Percentiles rank a stretch among this genome's conserved stretches.
Evolutionary conservation across 2,113 vertebrate genomes (phyloP).

Genomic region (Sminthopsis crassicaudata): DNA sequence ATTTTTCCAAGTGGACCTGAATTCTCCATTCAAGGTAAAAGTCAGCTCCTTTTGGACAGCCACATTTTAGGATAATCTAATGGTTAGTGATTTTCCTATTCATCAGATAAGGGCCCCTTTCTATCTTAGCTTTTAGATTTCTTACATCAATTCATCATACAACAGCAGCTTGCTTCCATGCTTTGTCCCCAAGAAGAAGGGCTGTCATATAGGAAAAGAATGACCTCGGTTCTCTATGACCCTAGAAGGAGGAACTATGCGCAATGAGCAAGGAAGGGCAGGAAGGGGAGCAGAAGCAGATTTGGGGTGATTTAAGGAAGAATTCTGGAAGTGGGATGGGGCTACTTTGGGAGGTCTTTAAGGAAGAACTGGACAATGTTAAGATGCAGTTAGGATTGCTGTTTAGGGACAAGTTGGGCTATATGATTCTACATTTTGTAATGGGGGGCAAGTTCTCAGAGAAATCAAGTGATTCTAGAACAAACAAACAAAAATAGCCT

Average conservation of each 20-base stretch:
- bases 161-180: neutral
- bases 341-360: neutral
- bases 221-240: neutral
- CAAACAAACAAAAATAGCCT: neutral
- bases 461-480: neutral
- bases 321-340: neutral
- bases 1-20: too few species aligned
- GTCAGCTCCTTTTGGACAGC: too few species aligned
- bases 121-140: neutral
- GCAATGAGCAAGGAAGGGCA: neutral
- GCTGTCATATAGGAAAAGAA: neutral
- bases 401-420: neutral
- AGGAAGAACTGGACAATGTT: neutral
- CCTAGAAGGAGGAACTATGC: neutral
- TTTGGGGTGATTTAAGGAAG: neutral
- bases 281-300: neutral
- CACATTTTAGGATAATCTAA: neutral
- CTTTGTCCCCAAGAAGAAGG: neutral
- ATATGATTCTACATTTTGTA: too few species aligned
- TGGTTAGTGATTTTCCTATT: neutral
- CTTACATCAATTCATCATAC: neutral
- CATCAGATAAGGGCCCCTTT: too few species aligned
- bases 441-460: neutral
- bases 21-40: too few species aligned
- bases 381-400: neutral